A percentile compares a stretch with the other conserved stretches of the same genome.
phyloP scores from a whole-genome alignment of 2,797 vertebrate species.

The Sebastes steindachneri region DNA sequence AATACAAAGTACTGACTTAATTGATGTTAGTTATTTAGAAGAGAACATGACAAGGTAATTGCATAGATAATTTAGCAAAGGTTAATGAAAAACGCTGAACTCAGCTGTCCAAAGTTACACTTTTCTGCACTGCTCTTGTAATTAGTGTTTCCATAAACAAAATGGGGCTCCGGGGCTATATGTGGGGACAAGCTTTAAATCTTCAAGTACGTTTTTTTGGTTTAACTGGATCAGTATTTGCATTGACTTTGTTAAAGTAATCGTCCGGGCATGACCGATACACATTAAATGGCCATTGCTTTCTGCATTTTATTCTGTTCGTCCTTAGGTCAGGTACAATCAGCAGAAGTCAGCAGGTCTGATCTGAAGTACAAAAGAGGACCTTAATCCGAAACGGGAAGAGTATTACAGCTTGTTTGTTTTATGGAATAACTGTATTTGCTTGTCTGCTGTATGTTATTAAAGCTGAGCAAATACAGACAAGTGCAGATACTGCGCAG shows the following conservation, averaged over 20 bases:
- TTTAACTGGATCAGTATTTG: neutral
- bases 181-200: neutral
- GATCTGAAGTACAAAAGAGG: neutral
- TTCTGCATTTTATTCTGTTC: neutral
- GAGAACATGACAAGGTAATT: conserved; percentile 25
- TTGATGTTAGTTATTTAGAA: conserved; percentile 12
- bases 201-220: neutral
- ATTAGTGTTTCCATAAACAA: conserved; percentile 39
- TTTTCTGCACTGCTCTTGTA: conserved; percentile 25
- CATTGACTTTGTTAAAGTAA: neutral
- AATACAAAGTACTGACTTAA: conserved; percentile 10
- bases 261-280: neutral
- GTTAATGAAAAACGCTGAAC: conserved; percentile 63
- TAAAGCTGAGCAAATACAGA: conserved; percentile 1
- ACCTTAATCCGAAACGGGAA: neutral
- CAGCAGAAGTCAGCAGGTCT: neutral
- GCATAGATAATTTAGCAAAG: conserved; percentile 23
- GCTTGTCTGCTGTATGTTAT: neutral
- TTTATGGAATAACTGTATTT: neutral
- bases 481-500: neutral
- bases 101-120: conserved; percentile 23
- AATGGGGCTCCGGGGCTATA: neutral
- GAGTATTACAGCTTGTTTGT: neutral
- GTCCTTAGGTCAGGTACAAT: neutral
- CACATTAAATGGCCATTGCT: neutral